phyloP scores from a whole-genome alignment of 2,113 vertebrate species.

The Ptyas mucosa region DNA sequence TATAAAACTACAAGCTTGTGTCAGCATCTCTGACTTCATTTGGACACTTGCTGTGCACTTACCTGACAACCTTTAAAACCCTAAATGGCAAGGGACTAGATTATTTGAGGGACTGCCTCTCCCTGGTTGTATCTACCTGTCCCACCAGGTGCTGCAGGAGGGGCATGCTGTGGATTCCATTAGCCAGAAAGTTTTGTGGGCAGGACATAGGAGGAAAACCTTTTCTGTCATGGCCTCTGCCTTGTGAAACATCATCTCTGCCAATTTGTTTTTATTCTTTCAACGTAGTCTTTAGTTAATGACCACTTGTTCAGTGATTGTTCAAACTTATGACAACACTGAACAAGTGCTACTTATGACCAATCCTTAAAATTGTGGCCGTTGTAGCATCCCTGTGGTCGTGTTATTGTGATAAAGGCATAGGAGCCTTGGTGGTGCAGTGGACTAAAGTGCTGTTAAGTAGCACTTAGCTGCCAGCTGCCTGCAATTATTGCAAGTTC shows the following conservation, averaged over 20 bases:
- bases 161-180: background rate
- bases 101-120: background rate
- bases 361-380: background rate
- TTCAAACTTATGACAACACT: background rate
- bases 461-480: too few species aligned
- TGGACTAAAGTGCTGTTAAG: too few species aligned
- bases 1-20: background rate
- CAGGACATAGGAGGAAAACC: background rate
- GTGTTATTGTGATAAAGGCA: background rate
- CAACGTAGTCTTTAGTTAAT: background rate
- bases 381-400: background rate
- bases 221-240: background rate
- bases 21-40: background rate
- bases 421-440: too few species aligned
- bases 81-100: background rate
- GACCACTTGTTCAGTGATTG: background rate
- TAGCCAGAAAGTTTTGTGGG: background rate
- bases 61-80: background rate
- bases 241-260: background rate
- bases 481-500: too few species aligned
- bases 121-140: background rate
- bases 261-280: background rate
- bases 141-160: background rate
- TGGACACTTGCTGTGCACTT: background rate
- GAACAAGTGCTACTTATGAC: background rate